These are phyloP conservation scores for Cosmorhoe ocellata DNA, from an alignment of 2,888 invertebrate species.

Conservation along the genomic window DNA sequence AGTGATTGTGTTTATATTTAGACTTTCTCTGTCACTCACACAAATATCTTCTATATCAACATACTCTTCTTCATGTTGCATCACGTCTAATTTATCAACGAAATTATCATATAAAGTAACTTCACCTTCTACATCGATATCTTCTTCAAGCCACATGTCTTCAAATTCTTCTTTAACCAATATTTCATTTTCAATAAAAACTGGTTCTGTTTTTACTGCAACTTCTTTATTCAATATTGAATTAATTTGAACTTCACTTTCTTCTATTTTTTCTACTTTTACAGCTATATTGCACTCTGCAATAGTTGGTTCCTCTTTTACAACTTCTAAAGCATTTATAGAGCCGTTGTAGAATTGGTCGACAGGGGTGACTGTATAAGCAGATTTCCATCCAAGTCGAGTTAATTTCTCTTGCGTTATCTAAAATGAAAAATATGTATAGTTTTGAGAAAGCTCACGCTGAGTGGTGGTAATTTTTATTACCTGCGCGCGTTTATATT, in stretches of 20 bases:
- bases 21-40: background rate
- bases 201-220: background rate
- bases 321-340: background rate
- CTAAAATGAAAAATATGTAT: background rate
- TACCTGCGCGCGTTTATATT: too few relatives aligned
- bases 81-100: background rate
- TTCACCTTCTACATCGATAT: constrained; percentile 1
- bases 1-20: background rate
- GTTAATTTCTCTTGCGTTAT: background rate
- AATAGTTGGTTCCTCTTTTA: background rate
- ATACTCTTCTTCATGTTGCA: background rate
- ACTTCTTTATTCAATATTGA: background rate
- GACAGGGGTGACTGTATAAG: background rate
- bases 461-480: too few relatives aligned
- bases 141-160: background rate
- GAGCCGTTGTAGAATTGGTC: background rate
- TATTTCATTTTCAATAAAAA: background rate
- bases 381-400: background rate
- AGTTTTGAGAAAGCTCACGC: too few relatives aligned
- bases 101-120: background rate
- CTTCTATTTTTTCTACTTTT: background rate
- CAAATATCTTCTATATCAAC: background rate
- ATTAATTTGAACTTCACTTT: background rate
- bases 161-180: background rate
- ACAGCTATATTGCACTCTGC: background rate